Evolutionary conservation across 2,888 invertebrate genomes (phyloP), one percentile per base, ranked within the genome.

Genomic region (Brachypalpus laphriformis): DNA sequence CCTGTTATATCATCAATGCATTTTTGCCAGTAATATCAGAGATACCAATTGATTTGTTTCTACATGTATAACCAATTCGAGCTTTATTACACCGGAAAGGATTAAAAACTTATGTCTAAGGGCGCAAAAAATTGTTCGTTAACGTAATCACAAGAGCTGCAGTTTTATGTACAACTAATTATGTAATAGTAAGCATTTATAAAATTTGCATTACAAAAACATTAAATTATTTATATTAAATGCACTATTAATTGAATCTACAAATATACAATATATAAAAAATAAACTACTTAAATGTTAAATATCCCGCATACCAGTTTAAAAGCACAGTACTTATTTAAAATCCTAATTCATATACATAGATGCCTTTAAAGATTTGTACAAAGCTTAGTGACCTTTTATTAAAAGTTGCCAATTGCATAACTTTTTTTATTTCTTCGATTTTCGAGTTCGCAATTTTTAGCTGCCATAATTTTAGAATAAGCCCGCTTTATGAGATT

Each of bases 61-160:
- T 16, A 49, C 34, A 61, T n/a, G n/a, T n/a, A n/a, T 31, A 47
- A 56, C 70, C 45, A 70, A 77, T 51, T 31, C 11, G 71, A 85
- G 85, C 81, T 81, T 59, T 80, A 81, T 66, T 81, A 85, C 89
- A 89, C 89, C 89, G 89, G 88, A 89, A 89, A 83, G 89, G 88
- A 88, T 89, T 89, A 88, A 87, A 87, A 87, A 87, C 87, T 87
- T 87, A 87, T 11, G 8, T 42, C 31, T 83, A 42, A 54, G 9
- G 9, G 54, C 31, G 66, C 45, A 70, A 25, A 1, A 63, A 20
- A 47, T 45, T 42, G n/a, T 18, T 31, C 22, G 18, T 68, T 31
- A n/a, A 63, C 28, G 18, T 65, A 66, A 85, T 70, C 81, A 59
- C 65, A 76, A 71, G 65, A 81, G 65, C 65, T 81, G 70, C 25